phyloP scores from a whole-genome alignment of 2,888 invertebrate genomes.

The Hecatera dysodea region DNA sequence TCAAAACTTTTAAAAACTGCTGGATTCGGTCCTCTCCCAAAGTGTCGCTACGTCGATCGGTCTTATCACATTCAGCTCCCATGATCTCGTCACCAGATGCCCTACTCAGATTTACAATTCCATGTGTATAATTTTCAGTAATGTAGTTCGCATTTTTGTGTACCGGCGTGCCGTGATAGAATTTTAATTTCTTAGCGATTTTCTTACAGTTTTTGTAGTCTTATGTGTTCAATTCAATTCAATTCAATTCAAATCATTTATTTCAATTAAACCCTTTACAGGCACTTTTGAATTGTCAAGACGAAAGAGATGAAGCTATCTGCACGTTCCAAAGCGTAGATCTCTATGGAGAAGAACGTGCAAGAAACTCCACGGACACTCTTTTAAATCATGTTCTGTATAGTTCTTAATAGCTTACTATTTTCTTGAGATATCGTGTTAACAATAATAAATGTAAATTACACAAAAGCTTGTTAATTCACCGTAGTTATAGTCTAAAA shows the following conservation, averaged over 20 bases:
- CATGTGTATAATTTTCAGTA: not conserved
- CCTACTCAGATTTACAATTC: not conserved
- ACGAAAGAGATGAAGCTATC: too few relatives aligned
- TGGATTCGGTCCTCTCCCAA: not conserved
- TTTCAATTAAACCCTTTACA: too few relatives aligned
- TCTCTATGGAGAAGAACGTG: too few relatives aligned
- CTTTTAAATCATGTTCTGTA: too few relatives aligned
- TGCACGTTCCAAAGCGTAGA: too few relatives aligned
- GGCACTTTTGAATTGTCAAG: too few relatives aligned
- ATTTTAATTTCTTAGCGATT: not conserved
- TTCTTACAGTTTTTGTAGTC: not conserved
- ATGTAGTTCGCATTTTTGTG: not conserved
- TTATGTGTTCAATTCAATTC: too few relatives aligned
- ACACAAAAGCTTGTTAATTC: constrained; percentile 23
- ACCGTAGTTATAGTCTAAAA: constrained; percentile 27
- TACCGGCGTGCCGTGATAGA: too few relatives aligned
- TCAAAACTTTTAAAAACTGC: too few relatives aligned
- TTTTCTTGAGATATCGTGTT: constrained; percentile 1
- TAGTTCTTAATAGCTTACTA: not conserved
- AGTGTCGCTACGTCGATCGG: not conserved
- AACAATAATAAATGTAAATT: constrained; percentile 13
- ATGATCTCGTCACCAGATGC: not conserved
- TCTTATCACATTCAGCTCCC: not conserved
- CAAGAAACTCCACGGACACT: too few relatives aligned
- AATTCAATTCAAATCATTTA: too few relatives aligned